phyloP scores from a whole-genome alignment of 1,140 invertebrate genomes.

The Drosophila lowei region DNA sequence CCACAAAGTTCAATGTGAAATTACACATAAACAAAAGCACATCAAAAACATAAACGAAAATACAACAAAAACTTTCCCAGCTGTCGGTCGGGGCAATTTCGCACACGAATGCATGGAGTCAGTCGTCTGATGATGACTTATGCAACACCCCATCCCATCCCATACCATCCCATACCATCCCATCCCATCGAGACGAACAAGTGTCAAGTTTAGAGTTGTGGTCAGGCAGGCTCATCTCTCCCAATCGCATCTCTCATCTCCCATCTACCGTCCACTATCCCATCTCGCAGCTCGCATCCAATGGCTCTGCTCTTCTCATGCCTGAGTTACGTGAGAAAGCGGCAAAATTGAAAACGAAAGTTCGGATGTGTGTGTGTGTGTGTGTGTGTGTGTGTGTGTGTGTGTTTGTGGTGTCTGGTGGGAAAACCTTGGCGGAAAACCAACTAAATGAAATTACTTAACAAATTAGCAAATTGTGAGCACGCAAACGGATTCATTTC shows the following conservation, averaged over 20 bases:
- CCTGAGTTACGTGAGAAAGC: conserved; percentile 18
- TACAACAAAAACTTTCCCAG: conserved; percentile 56
- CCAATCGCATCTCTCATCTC: conserved; percentile 23
- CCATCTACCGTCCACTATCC: neutral
- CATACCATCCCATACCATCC: no score
- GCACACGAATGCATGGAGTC: conserved; percentile 33
- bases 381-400: conserved; percentile 1
- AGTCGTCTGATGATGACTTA: conserved; percentile 31
- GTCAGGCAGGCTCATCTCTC: conserved; percentile 35
- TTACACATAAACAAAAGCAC: conserved; percentile 30
- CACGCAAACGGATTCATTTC: conserved; percentile 32
- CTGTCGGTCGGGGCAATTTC: conserved; percentile 41
- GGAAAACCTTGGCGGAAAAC: conserved; percentile 37
- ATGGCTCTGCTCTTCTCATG: conserved; percentile 16
- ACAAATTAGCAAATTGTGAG: conserved; percentile 33
- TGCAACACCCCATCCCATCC: conserved; percentile 23
- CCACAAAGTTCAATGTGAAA: conserved; percentile 49
- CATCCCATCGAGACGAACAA: conserved; percentile 30
- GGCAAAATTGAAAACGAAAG: conserved; percentile 45
- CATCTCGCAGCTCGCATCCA: conserved; percentile 14
- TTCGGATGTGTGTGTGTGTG: conserved; percentile 12
- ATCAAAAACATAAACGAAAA: conserved; percentile 33
- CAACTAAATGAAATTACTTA: conserved; percentile 27
- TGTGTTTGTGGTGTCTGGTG: conserved; percentile 1
- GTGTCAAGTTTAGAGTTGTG: conserved; percentile 59